Conservation (phyloP, 2,797 vertebrate genomes). For the Melanotaenia nigrans region DNA sequence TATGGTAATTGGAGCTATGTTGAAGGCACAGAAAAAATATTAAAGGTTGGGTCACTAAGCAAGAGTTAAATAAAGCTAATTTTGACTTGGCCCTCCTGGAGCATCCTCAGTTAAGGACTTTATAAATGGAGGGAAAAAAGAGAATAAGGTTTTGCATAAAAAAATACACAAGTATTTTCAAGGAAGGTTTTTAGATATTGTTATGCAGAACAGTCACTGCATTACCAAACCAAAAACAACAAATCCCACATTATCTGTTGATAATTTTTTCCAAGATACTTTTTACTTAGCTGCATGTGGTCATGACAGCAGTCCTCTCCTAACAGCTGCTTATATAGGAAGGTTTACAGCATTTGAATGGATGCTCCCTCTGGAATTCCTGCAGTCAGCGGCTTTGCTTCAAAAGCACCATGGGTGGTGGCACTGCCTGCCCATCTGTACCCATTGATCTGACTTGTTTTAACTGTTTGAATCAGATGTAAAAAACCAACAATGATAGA, state of each 20-base stretch:
- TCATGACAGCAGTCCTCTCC: constrained; percentile 24
- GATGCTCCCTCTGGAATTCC: constrained; percentile 67
- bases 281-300: neutral
- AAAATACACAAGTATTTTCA: neutral
- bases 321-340: constrained; percentile 61
- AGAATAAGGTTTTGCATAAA: neutral
- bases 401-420: constrained; percentile 57
- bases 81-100: constrained; percentile 5
- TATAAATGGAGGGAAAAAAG: neutral
- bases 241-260: neutral
- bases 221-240: neutral
- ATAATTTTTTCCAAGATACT: neutral
- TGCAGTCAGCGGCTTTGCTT: constrained; percentile 70
- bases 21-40: constrained; percentile 33
- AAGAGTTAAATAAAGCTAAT: constrained; percentile 14
- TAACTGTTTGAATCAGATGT: neutral
- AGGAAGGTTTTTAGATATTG: neutral
- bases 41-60: constrained; percentile 14
- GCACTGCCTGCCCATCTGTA: constrained; percentile 46
- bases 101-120: neutral
- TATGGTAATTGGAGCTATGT: constrained; percentile 59
- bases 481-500: neutral
- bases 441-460: constrained; percentile 14
- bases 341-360: constrained; percentile 63
- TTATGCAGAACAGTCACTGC: neutral